These are phyloP conservation scores for Chaenocephalus aceratus DNA, from an alignment of 2,113 vertebrate genomes.

Conservation along the genomic window DNA sequence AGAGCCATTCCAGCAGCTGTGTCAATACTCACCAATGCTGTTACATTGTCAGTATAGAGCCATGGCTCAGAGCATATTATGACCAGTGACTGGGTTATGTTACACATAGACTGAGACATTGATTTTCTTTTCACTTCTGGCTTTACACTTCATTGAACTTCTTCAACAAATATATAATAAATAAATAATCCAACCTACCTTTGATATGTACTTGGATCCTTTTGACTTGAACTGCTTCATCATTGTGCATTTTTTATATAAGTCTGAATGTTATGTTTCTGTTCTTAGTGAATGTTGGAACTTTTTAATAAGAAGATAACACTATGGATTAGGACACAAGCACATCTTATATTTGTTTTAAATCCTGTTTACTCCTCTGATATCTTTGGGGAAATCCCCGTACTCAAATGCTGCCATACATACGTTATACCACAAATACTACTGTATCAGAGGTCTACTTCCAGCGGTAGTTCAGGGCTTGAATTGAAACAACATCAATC, in stretches of 20 bases:
- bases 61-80: neutral
- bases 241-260: neutral
- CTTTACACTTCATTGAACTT: slow-evolving; percentile 1
- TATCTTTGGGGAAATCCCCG: neutral
- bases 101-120: slow-evolving; percentile 1
- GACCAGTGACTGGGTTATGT: neutral
- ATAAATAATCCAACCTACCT: neutral
- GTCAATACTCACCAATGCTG: slow-evolving; percentile 41
- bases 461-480: neutral
- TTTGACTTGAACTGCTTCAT: neutral
- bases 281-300: too few relatives aligned
- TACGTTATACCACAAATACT: neutral
- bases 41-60: neutral
- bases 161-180: neutral
- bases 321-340: neutral
- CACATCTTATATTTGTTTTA: neutral
- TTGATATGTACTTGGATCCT: neutral
- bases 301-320: neutral
- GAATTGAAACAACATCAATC: slow-evolving; percentile 17
- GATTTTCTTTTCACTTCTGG: slow-evolving; percentile 20
- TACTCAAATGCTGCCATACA: neutral
- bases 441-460: neutral
- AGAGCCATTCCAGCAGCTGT: slow-evolving; percentile 14
- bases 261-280: neutral
- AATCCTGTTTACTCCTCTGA: neutral